Percentiles rank a stretch among this genome's conserved stretches.
Conservation (phyloP, 1,140 invertebrate species). For the Panonychus citri region DNA sequence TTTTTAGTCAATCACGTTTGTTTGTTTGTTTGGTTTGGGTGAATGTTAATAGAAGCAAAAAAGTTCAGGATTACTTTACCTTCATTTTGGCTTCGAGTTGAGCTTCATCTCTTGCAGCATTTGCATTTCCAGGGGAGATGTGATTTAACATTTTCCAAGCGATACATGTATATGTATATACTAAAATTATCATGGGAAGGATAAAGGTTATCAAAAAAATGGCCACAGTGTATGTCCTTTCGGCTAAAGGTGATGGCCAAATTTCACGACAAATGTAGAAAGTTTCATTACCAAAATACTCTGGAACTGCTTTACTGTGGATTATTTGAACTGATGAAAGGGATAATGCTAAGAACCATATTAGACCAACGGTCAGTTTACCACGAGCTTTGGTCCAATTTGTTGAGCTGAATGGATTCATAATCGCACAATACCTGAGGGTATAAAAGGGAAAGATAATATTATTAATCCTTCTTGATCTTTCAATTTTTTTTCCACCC, state of each 20-base stretch:
- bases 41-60: too few species aligned
- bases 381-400: slow-evolving; percentile 11
- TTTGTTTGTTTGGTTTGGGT: too few species aligned
- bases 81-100: slow-evolving; percentile 28
- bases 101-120: slow-evolving; percentile 24
- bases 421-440: slow-evolving; percentile 24
- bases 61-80: too few species aligned
- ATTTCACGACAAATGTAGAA: slow-evolving; percentile 22
- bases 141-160: slow-evolving; percentile 24
- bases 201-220: slow-evolving; percentile 28
- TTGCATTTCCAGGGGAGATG: slow-evolving; percentile 28
- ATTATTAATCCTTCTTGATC: neutral
- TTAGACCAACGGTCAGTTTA: slow-evolving; percentile 20
- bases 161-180: slow-evolving; percentile 26
- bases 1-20: too few species aligned
- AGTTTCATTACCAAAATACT: slow-evolving; percentile 16
- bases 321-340: slow-evolving; percentile 25
- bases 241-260: slow-evolving; percentile 15
- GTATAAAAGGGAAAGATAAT: slow-evolving; percentile 2
- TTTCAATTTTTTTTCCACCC: too few species aligned
- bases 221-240: slow-evolving; percentile 21
- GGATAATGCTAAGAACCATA: slow-evolving; percentile 26
- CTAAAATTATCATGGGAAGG: slow-evolving; percentile 26
- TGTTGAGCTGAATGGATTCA: slow-evolving; percentile 21
- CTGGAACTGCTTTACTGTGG: slow-evolving; percentile 20